Conservation (phyloP, 2,888 invertebrate species). For the Liopterus haemorrhoidalis region DNA sequence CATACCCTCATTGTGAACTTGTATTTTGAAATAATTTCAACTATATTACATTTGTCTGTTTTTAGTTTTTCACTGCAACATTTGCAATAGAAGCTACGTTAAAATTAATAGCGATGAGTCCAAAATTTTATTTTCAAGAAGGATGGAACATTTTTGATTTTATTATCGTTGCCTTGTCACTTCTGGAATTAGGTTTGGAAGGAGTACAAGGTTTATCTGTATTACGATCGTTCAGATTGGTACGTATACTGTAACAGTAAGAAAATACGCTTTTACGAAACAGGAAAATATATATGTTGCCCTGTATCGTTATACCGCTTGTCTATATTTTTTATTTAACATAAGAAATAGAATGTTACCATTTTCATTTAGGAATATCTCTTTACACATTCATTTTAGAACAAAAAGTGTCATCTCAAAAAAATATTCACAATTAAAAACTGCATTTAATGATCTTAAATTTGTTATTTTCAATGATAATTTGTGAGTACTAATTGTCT, state of each 20-base stretch:
- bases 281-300: neutral
- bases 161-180: constrained; percentile 91
- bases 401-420: too few species aligned
- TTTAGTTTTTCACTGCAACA: constrained; percentile 94
- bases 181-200: constrained; percentile 88
- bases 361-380: too few species aligned
- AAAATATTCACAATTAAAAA: too few species aligned
- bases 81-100: constrained; percentile 92
- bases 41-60: constrained; percentile 35
- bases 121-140: constrained; percentile 95
- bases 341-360: constrained; percentile 1
- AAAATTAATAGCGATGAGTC: constrained; percentile 95
- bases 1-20: too few species aligned
- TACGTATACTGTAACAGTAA: constrained; percentile 50
- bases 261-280: neutral
- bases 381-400: too few species aligned
- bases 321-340: neutral
- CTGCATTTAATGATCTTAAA: too few species aligned
- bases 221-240: constrained; percentile 95
- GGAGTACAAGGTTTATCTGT: constrained; percentile 95
- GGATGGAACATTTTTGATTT: constrained; percentile 99
- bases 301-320: neutral
- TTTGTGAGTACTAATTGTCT: too few species aligned
- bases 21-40: too few species aligned
- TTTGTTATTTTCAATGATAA: too few species aligned